These are phyloP conservation scores for Apogon talboti DNA, from an alignment of 2,797 vertebrate genomes.

Conservation along the genomic window DNA sequence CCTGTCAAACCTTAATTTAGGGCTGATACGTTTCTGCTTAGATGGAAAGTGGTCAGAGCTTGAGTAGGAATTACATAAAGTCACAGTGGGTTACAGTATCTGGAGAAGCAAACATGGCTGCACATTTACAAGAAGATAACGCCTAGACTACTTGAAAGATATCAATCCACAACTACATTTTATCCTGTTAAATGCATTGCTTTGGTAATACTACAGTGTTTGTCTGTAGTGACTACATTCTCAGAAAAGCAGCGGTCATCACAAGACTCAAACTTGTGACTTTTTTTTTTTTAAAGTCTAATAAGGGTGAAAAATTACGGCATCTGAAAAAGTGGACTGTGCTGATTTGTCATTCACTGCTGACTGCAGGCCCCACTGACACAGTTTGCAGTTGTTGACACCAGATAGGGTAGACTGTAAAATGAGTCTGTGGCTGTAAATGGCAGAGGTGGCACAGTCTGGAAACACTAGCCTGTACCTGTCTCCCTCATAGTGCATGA, in stretches of 20 bases:
- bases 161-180: slow-evolving; percentile 18
- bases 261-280: slow-evolving; percentile 48
- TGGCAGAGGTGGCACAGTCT: slow-evolving; percentile 57
- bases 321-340: slow-evolving; percentile 35
- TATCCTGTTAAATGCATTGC: slow-evolving; percentile 18
- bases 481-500: slow-evolving; percentile 32
- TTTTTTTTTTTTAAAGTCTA: slow-evolving; percentile 41
- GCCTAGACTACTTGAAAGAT: slow-evolving; percentile 11
- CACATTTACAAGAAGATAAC: slow-evolving; percentile 7
- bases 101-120: no score
- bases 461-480: slow-evolving; percentile 68
- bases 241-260: slow-evolving; percentile 35
- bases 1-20: neutral
- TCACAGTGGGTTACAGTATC: no score
- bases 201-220: slow-evolving; percentile 20
- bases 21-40: neutral
- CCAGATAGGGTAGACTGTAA: slow-evolving; percentile 69
- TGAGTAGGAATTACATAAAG: no score
- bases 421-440: slow-evolving; percentile 68
- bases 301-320: slow-evolving; percentile 51
- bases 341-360: slow-evolving; percentile 58
- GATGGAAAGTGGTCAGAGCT: neutral
- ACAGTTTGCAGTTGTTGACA: slow-evolving; percentile 68
- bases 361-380: slow-evolving; percentile 50
- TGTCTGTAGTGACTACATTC: slow-evolving; percentile 11